A percentile compares a stretch with the other conserved stretches of the same genome.
These are phyloP conservation scores for Gallinago jamesoni DNA, from an alignment of 2,113 vertebrate genomes.

Conservation along the genomic window DNA sequence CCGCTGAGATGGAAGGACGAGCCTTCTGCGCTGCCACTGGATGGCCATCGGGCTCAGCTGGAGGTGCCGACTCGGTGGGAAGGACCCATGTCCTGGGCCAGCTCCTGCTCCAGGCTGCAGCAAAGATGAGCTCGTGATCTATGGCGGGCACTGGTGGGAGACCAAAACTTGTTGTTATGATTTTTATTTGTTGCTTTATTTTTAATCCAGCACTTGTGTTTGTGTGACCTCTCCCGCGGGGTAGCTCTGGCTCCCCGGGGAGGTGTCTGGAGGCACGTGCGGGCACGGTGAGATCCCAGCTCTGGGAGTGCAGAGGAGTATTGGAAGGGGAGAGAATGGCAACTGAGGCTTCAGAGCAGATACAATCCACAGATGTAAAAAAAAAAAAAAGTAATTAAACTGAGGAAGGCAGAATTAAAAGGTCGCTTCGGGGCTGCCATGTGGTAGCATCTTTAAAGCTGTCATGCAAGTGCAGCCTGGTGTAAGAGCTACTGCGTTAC, in stretches of 20 bases:
- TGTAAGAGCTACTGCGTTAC: neutral
- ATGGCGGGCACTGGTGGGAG: accelerated
- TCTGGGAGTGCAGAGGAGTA: neutral
- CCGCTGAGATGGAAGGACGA: neutral
- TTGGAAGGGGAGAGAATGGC: neutral
- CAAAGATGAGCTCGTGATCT: neutral
- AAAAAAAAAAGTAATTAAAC: conserved; percentile 30
- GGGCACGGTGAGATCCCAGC: neutral
- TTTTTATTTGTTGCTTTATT: neutral
- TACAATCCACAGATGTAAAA: neutral
- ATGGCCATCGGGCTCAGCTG: neutral
- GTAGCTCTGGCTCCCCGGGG: neutral
- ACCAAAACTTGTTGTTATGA: neutral
- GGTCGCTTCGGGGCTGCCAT: conserved; percentile 24
- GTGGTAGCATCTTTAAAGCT: conserved; percentile 14
- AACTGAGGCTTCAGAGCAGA: neutral
- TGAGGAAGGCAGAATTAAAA: conserved; percentile 44
- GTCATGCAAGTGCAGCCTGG: neutral
- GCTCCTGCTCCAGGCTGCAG: neutral
- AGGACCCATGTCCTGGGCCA: neutral
- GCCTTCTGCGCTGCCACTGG: neutral
- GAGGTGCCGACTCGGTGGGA: accelerated
- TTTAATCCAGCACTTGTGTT: neutral
- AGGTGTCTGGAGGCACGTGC: accelerated
- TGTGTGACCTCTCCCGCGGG: neutral